Evolutionary conservation across 2,797 vertebrate species (phyloP).

Genomic region (Nannoperca australis): DNA sequence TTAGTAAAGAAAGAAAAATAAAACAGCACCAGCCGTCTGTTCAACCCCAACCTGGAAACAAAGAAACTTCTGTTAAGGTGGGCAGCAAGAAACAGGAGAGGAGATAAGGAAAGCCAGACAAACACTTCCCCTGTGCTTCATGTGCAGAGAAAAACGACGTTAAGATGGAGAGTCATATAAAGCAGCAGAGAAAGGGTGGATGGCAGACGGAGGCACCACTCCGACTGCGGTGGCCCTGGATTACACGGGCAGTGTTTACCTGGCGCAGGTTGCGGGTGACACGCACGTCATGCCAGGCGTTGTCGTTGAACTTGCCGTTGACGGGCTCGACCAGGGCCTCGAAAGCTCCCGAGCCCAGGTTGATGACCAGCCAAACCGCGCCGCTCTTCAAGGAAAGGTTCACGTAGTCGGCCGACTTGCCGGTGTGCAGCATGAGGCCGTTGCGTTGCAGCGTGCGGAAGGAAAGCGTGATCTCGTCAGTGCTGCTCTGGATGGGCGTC

Average conservation of each 20-base stretch:
- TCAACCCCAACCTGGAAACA: slow-evolving; percentile 42
- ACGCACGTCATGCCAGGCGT: slow-evolving; percentile 93
- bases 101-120: slow-evolving; percentile 1
- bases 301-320: slow-evolving; percentile 96
- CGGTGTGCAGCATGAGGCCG: slow-evolving; percentile 96
- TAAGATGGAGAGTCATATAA: slow-evolving; percentile 9
- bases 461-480: slow-evolving; percentile 95
- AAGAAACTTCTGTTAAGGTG: slow-evolving; percentile 27
- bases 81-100: slow-evolving; percentile 1
- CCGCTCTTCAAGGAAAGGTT: slow-evolving; percentile 96
- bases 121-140: not conserved
- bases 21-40: not conserved
- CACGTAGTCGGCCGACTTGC: slow-evolving; percentile 95
- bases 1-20: slow-evolving; percentile 13
- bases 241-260: slow-evolving; percentile 83
- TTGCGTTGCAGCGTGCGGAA: slow-evolving; percentile 95
- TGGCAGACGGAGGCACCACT: slow-evolving; percentile 32
- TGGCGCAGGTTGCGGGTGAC: slow-evolving; percentile 98
- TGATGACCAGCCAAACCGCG: slow-evolving; percentile 97
- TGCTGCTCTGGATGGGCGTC: slow-evolving; percentile 97
- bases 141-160: slow-evolving; percentile 10
- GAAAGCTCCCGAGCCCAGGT: slow-evolving; percentile 95
- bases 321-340: slow-evolving; percentile 96
- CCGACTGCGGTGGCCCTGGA: slow-evolving; percentile 30
- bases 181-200: slow-evolving; percentile 17